Conservation (phyloP, 2,888 invertebrate genomes). For the Eristalinus sepulchralis region DNA sequence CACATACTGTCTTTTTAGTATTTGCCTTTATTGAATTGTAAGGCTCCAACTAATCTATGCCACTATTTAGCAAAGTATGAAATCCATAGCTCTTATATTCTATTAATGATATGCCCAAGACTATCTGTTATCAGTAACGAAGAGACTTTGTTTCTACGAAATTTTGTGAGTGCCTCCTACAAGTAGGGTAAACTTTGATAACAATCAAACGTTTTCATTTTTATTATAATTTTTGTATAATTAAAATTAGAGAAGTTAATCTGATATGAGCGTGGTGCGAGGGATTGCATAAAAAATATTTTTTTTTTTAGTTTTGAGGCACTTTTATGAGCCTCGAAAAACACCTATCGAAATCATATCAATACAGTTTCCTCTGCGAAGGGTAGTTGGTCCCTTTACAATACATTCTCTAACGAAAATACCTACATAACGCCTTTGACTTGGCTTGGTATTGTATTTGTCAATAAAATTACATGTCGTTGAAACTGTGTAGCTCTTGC, state of each 20-base stretch:
- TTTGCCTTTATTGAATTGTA: not conserved
- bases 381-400: constrained; percentile 17
- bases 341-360: not conserved
- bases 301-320: not conserved
- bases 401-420: not conserved
- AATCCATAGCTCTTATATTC: not conserved
- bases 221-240: not conserved
- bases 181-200: constrained; percentile 11
- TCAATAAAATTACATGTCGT: constrained; percentile 49
- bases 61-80: not conserved
- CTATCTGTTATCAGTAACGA: constrained; percentile 32
- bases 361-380: not conserved
- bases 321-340: not conserved
- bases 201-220: constrained; percentile 4
- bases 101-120: constrained; percentile 21
- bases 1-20: not conserved
- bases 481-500: not conserved
- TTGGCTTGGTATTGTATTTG: constrained; percentile 16
- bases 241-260: not conserved
- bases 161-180: not conserved
- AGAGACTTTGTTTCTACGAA: not conserved
- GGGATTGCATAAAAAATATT: not conserved
- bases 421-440: constrained; percentile 20
- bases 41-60: not conserved
- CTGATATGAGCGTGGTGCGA: not conserved